Conservation (phyloP, 1,140 invertebrate species). For the Lasioglossum albipes region DNA sequence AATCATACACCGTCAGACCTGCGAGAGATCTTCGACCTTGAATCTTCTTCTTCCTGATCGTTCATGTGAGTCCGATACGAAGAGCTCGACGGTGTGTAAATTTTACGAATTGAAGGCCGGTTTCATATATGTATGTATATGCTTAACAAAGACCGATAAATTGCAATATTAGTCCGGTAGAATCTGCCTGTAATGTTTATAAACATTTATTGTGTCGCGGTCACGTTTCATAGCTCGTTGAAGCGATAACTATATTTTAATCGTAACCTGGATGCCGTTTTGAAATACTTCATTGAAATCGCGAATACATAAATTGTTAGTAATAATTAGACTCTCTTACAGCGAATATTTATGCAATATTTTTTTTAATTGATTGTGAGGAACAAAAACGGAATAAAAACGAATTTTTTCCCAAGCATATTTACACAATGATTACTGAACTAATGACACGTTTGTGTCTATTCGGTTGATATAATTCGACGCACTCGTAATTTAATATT, state of each 20-base stretch:
- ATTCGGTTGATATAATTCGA: too few relatives aligned
- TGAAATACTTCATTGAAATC: not conserved
- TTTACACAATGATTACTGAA: too few relatives aligned
- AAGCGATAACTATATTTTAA: not conserved
- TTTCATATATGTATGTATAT: slow-evolving; percentile 13
- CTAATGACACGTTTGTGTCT: too few relatives aligned
- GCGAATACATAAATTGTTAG: not conserved
- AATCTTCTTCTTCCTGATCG: slow-evolving; percentile 42
- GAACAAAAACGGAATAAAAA: too few relatives aligned
- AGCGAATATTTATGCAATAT: too few relatives aligned
- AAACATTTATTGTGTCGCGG: not conserved
- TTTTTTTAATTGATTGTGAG: too few relatives aligned
- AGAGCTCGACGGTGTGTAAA: slow-evolving; percentile 13
- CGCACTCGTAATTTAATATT: too few relatives aligned
- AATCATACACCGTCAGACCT: slow-evolving; percentile 27
- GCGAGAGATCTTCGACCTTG: slow-evolving; percentile 34
- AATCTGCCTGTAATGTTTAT: not conserved
- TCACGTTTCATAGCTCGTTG: not conserved
- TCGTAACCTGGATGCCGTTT: not conserved
- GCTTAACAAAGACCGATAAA: slow-evolving; percentile 37
- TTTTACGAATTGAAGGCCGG: slow-evolving; percentile 41
- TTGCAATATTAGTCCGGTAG: slow-evolving; percentile 22
- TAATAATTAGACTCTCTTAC: too few relatives aligned
- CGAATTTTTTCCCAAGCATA: too few relatives aligned
- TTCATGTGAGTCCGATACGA: slow-evolving; percentile 27